phyloP scores from a whole-genome alignment of 2,888 invertebrate genomes.

The Carterocephalus palaemon region DNA sequence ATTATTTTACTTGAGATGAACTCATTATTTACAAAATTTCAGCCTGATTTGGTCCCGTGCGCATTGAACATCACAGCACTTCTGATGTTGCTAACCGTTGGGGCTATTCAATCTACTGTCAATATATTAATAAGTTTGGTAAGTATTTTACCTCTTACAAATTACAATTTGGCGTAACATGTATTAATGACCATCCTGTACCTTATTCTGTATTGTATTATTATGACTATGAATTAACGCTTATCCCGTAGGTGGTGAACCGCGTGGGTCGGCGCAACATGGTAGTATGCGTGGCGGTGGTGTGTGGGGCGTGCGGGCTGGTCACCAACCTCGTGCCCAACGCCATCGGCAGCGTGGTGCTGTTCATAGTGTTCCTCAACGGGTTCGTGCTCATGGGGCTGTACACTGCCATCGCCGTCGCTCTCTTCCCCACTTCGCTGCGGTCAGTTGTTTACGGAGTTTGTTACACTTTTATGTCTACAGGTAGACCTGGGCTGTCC shows the following conservation, averaged over 20 bases:
- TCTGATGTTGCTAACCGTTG: slow-evolving; percentile 48
- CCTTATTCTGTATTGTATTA: not conserved
- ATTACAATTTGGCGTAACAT: too few species aligned
- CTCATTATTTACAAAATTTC: slow-evolving; percentile 22
- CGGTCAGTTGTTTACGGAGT: too few species aligned
- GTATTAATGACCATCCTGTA: not conserved
- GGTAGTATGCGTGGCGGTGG: slow-evolving; percentile 54
- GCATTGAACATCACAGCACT: slow-evolving; percentile 48
- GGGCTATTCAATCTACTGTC: slow-evolving; percentile 43
- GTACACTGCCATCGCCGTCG: slow-evolving; percentile 74
- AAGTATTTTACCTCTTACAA: slow-evolving; percentile 30
- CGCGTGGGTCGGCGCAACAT: slow-evolving; percentile 76
- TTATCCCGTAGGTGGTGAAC: slow-evolving; percentile 52
- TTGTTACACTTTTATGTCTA: too few species aligned
- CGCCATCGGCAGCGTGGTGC: slow-evolving; percentile 75
- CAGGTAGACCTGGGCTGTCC: too few species aligned
- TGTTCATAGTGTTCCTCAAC: slow-evolving; percentile 61
- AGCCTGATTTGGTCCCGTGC: slow-evolving; percentile 50
- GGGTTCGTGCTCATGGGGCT: slow-evolving; percentile 68
- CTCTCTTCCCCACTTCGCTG: slow-evolving; percentile 75
- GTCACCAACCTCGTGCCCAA: slow-evolving; percentile 80
- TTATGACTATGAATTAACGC: slow-evolving; percentile 37
- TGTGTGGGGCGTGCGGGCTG: slow-evolving; percentile 75
- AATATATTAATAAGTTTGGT: slow-evolving; percentile 63
- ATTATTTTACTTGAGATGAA: too few species aligned